A percentile compares a stretch with the other conserved stretches of the same genome.
phyloP scores from a whole-genome alignment of 2,888 invertebrate species.

The Epistrophe grossulariae region DNA sequence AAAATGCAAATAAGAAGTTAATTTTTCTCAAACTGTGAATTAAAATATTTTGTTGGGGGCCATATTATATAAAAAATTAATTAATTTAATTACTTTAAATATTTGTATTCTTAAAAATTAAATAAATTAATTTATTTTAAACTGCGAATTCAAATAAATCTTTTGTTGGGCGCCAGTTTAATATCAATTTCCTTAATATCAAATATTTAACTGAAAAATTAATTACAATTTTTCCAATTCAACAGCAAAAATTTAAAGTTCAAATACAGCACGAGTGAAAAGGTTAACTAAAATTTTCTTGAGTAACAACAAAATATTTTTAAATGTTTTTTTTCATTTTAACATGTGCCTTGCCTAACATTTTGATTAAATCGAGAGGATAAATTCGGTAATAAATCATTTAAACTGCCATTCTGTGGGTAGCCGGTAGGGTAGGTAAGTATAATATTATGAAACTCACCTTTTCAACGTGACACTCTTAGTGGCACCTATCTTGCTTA shows the following conservation, averaged over 20 bases:
- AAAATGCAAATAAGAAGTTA: no score
- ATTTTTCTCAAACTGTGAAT: no score
- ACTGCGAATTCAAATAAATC: background rate
- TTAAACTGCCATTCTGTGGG: no score
- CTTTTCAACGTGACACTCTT: constrained; percentile 83
- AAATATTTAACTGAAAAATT: background rate
- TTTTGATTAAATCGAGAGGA: background rate
- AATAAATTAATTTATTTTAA: no score
- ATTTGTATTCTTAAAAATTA: no score
- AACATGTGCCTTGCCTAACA: background rate
- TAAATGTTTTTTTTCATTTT: no score
- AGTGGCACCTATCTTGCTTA: constrained; percentile 81
- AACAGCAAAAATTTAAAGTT: background rate
- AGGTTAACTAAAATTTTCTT: no score
- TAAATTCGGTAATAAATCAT: background rate
- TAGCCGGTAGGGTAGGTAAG: no score
- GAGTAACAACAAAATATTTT: background rate
- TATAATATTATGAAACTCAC: constrained; percentile 78
- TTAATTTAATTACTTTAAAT: no score
- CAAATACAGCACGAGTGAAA: background rate
- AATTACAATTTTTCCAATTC: no score
- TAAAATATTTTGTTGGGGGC: no score
- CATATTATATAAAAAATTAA: no score
- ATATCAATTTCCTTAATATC: background rate
- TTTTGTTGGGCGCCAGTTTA: background rate